Conservation (phyloP, 2,888 invertebrate species). For the Aromia moschata region DNA sequence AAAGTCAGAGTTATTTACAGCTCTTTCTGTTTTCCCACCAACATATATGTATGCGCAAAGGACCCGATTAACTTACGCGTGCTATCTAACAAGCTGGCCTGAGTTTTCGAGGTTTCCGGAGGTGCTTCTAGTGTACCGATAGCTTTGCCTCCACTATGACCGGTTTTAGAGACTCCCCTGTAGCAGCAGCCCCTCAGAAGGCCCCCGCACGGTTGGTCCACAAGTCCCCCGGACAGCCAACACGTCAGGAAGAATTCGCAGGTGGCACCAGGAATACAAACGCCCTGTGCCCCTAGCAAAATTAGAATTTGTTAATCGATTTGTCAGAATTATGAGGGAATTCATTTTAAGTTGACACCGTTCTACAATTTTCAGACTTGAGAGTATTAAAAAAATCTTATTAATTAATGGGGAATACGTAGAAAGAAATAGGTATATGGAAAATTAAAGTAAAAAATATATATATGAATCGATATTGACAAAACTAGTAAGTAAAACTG, state of each 20-base stretch:
- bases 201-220: constrained; percentile 81
- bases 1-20: no score
- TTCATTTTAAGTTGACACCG: no score
- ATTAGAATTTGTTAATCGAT: constrained; percentile 11
- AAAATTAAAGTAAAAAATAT: no score
- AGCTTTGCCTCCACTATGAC: constrained; percentile 70
- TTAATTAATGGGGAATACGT: no score
- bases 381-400: no score
- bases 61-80: constrained; percentile 54
- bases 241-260: constrained; percentile 93
- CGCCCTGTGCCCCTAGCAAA: constrained; percentile 60
- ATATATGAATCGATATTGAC: no score
- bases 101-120: constrained; percentile 67
- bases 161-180: constrained; percentile 69
- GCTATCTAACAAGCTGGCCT: constrained; percentile 67
- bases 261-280: constrained; percentile 77
- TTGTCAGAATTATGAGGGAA: no score
- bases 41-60: no score
- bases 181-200: constrained; percentile 89
- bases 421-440: no score
- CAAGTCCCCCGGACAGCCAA: constrained; percentile 88
- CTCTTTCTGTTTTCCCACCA: no score
- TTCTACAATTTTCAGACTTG: no score
- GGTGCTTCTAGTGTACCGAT: constrained; percentile 70
- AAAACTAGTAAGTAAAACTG: no score